Base-by-base conservation (phyloP, 1,140 invertebrate genomes). In the Belonocnema kinseyi region DNA sequence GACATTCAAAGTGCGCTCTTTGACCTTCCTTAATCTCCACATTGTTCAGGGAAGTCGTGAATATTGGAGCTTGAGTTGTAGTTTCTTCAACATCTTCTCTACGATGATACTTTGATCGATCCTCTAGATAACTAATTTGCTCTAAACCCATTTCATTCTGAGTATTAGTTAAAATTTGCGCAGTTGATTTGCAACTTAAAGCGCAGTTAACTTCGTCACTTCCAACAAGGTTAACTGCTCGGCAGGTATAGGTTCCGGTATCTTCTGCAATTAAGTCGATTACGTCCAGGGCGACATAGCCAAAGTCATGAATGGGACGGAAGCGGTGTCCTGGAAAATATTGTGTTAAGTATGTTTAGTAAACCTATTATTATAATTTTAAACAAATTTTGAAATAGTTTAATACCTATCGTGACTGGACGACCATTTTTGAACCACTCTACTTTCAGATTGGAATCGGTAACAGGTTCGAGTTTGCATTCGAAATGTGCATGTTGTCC, bases 401-500 rank as follows among this genome's bases (percentile, higher is more conserved):
- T 10, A 46, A 46, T 90, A 94, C 94, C 94, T 88, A 98, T 94
- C 10, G 96, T 97, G 51, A 98, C 94, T 76, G 96, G 96, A 86
- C 95, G 94, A 73, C 96, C 96, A 91, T 98, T 97, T 87, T 97
- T 98, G 87, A 94, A 98, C 97, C 97, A 98, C 90, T 98, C 97
- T 16, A 98, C 97, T 91, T 97, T 96, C 26, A 98, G 89, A 84
- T 98, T 98, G 0, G 97, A 94, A 92, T 99, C 98, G 19, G 97
- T 98, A 4, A 98, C 96, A n/a, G 98, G 98, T 91, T 98, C 97
- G 16, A 99, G 92, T 91, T 98, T 98, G 88, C 97, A 98, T 93
- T 99, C 98, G 92, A 99, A 99, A 87, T 99, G 98, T 73, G 97
- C 97, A 85, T 98, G 96, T 82, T 98, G 95, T 61, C 97, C 95